Conservation (phyloP, 1,140 invertebrate species). For the Stegodyphus dumicola region DNA sequence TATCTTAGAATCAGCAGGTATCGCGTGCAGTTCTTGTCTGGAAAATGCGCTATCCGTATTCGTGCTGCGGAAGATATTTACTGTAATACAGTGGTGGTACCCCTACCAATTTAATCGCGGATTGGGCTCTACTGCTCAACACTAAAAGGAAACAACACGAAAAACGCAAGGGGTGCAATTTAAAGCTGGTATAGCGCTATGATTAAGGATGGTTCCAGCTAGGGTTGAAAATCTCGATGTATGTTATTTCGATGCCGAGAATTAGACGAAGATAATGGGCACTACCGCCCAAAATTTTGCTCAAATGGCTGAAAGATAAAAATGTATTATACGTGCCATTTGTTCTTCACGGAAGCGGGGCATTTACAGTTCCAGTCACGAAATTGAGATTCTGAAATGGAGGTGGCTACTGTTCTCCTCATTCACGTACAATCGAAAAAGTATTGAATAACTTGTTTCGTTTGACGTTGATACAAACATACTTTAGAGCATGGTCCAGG, state of each 20-base stretch:
- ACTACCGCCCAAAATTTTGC: neutral
- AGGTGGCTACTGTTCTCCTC: slow-evolving; percentile 5
- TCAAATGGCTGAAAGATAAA: neutral
- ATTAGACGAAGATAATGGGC: slow-evolving; percentile 22
- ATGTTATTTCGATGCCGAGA: slow-evolving; percentile 22
- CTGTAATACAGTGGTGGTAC: slow-evolving; percentile 24
- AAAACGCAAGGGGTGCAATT: slow-evolving; percentile 47
- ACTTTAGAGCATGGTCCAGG: no score
- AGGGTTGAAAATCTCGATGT: slow-evolving; percentile 8
- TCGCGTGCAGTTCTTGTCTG: slow-evolving; percentile 15
- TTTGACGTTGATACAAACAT: no score
- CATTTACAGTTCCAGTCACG: no score
- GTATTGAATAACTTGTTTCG: no score
- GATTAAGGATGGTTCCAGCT: slow-evolving; percentile 15
- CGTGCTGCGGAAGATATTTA: slow-evolving; percentile 19
- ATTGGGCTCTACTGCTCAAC: neutral
- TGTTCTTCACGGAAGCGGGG: no score
- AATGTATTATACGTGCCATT: neutral
- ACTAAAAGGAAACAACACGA: slow-evolving; percentile 6
- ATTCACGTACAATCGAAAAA: neutral
- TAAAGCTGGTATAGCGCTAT: slow-evolving; percentile 14
- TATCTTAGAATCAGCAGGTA: neutral
- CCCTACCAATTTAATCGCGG: neutral
- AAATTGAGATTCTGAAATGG: neutral
- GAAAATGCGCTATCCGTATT: neutral